Evolutionary conservation across 2,888 invertebrate species (phyloP).

Genomic region (Strigamia crassipes): DNA sequence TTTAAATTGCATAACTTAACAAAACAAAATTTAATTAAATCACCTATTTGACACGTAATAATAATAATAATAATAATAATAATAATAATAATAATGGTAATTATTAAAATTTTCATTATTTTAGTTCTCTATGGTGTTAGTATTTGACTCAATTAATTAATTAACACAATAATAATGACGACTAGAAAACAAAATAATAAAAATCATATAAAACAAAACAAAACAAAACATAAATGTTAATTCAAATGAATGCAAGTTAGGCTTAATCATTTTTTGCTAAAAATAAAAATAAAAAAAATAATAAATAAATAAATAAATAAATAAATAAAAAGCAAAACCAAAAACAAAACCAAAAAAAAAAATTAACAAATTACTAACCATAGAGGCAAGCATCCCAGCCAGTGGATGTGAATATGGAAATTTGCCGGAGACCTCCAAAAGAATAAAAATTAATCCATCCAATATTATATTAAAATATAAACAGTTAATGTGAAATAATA

Average conservation of each 20-base stretch:
- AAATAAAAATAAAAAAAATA: not conserved
- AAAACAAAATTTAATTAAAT: not conserved
- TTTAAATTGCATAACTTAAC: not conserved
- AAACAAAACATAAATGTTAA: not conserved
- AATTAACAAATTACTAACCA: constrained; percentile 39
- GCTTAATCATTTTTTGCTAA: not conserved
- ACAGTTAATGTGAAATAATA: constrained; percentile 45
- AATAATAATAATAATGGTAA: no score
- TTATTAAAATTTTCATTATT: no score
- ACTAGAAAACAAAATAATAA: not conserved
- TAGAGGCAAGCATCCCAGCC: constrained; percentile 46
- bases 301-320: not conserved
- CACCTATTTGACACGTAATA: no score
- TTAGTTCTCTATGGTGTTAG: no score
- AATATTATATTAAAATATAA: constrained; percentile 47
- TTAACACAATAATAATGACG: not conserved
- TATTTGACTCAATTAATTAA: not conserved
- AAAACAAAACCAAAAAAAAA: not conserved
- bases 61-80: no score
- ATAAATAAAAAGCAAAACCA: no score
- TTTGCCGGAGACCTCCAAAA: constrained; percentile 67
- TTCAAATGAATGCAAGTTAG: not conserved
- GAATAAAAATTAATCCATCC: constrained; percentile 52
- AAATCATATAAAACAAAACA: not conserved
- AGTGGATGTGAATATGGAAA: constrained; percentile 60